These are phyloP conservation scores for Tinea trinotella DNA, from an alignment of 2,888 invertebrate species.

Conservation along the genomic window DNA sequence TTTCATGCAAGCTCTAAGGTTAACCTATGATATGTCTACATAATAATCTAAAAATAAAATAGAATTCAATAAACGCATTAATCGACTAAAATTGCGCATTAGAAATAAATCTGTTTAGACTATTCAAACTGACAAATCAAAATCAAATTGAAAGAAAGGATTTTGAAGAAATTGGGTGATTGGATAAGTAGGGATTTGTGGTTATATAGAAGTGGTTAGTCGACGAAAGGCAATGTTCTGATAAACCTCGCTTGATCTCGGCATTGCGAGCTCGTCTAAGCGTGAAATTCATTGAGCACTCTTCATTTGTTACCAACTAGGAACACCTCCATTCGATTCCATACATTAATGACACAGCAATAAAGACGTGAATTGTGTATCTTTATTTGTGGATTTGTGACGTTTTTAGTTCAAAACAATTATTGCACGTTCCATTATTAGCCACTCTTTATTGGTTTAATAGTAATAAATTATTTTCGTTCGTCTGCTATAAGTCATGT, in stretches of 20 bases:
- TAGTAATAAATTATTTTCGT: conserved; percentile 12
- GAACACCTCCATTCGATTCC: not conserved
- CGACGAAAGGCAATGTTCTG: conserved; percentile 43
- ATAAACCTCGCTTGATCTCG: conserved; percentile 49
- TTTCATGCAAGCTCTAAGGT: too few relatives aligned
- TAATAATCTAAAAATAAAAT: too few relatives aligned
- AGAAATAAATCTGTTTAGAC: not conserved
- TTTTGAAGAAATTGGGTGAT: conserved; percentile 21
- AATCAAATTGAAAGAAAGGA: conserved; percentile 13
- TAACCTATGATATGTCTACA: too few relatives aligned
- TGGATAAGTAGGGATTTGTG: conserved; percentile 26
- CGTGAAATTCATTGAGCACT: conserved; percentile 17
- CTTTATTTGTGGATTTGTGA: not conserved
- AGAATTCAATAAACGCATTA: too few relatives aligned
- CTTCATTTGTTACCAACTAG: conserved; percentile 11
- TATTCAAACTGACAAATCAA: not conserved
- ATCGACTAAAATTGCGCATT: not conserved
- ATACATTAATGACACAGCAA: not conserved
- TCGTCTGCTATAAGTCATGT: not conserved
- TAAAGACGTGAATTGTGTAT: not conserved
- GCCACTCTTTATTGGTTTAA: conserved; percentile 15
- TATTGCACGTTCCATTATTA: conserved; percentile 8
- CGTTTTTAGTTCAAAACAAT: not conserved
- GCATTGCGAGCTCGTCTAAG: conserved; percentile 3
- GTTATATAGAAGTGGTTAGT: conserved; percentile 28